Percentiles rank a stretch among this genome's conserved stretches.
phyloP scores from a whole-genome alignment of 2,113 vertebrate genomes.

The Suncus etruscus region DNA sequence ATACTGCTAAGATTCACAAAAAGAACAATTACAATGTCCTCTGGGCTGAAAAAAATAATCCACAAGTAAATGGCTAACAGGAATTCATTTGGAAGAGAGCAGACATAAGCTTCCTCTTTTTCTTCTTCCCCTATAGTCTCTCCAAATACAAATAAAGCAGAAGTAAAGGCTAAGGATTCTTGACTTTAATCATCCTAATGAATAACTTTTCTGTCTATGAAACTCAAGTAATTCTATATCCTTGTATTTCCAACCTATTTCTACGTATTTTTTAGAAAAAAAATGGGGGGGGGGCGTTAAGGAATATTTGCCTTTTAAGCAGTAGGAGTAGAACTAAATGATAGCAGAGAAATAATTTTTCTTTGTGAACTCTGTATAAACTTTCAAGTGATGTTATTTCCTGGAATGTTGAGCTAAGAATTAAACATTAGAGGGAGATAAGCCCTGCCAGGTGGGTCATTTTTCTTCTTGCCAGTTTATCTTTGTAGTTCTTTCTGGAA shows the following conservation, averaged over 20 bases:
- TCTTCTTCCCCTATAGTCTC: conserved; percentile 40
- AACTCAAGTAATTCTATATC: conserved; percentile 1
- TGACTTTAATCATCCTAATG: background rate
- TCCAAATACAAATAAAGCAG: conserved; percentile 50
- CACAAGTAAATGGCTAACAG: conserved; percentile 79
- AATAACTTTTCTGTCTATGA: conserved; percentile 37
- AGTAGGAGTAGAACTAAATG: background rate
- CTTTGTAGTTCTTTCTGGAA: conserved; percentile 53
- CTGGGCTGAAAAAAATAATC: conserved; percentile 78
- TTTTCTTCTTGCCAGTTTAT: conserved; percentile 55
- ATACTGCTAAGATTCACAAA: conserved; percentile 83
- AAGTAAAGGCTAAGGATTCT: background rate
- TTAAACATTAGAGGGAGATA: conserved; percentile 22
- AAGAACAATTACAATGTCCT: conserved; percentile 80
- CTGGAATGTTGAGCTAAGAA: conserved; percentile 41
- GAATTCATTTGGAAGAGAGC: conserved; percentile 83
- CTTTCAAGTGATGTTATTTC: conserved; percentile 61
- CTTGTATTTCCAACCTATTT: background rate
- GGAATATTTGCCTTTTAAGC: conserved; percentile 35
- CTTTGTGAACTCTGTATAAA: conserved; percentile 13
- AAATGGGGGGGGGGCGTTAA: conserved; percentile 51
- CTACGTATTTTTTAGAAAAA: conserved; percentile 22
- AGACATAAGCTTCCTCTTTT: conserved; percentile 69
- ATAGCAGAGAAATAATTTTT: background rate
- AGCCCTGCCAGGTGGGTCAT: conserved; percentile 13